Conservation (phyloP, 2,797 vertebrate genomes). For the Natrix natrix region DNA sequence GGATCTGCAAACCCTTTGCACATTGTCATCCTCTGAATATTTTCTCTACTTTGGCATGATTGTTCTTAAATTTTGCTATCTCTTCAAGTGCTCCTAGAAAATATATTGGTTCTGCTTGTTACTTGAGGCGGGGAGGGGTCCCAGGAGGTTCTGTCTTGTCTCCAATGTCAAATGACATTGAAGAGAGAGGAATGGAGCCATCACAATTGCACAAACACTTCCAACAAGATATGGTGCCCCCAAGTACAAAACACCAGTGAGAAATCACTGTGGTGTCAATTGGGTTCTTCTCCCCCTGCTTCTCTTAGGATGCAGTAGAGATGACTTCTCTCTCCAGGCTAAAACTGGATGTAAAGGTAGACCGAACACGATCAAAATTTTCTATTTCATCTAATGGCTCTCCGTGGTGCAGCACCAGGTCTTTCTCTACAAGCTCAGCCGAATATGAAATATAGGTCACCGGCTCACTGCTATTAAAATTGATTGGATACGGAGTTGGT, state of each 20-base stretch:
- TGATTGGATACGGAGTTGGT: background rate
- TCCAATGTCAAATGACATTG: background rate
- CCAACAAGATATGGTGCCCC: background rate
- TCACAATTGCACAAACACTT: background rate
- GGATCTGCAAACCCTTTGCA: background rate
- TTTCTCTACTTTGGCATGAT: conserved; percentile 14
- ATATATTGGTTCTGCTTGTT: too few relatives aligned
- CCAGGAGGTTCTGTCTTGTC: background rate
- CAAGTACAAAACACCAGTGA: background rate
- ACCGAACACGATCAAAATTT: background rate
- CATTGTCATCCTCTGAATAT: conserved; percentile 9
- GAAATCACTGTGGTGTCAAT: background rate
- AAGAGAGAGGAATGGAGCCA: background rate
- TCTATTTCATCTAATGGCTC: background rate
- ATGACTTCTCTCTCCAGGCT: background rate
- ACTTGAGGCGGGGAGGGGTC: too few relatives aligned
- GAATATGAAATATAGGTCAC: background rate
- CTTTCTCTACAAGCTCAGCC: background rate
- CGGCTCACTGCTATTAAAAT: background rate
- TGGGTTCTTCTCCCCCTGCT: background rate
- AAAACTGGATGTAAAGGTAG: background rate
- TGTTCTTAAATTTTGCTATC: background rate
- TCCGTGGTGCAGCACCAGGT: background rate
- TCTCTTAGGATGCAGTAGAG: background rate
- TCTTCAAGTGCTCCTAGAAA: too few relatives aligned